Conservation (phyloP, 2,888 invertebrate genomes). For the Rhingia rostrata region DNA sequence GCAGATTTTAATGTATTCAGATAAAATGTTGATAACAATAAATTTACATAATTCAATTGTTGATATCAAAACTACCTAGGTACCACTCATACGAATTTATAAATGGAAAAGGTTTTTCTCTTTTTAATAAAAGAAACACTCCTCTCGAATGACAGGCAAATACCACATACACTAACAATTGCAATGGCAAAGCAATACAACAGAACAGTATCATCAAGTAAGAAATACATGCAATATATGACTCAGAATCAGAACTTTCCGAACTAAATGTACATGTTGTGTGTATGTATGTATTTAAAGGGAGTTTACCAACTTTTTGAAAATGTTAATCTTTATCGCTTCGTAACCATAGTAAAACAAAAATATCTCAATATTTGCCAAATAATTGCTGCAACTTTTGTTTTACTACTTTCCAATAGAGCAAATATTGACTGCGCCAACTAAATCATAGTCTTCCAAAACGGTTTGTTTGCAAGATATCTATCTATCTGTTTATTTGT, state of each 20-base stretch:
- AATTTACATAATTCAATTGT: too few species aligned
- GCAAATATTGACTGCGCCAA: conserved; percentile 5
- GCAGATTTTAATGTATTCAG: too few species aligned
- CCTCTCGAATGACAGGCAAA: not conserved
- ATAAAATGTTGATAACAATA: too few species aligned
- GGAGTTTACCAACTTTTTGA: conserved; percentile 46
- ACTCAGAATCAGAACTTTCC: conserved; percentile 24
- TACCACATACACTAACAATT: not conserved
- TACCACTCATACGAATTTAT: too few species aligned
- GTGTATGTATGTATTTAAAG: conserved; percentile 28
- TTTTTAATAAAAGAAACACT: not conserved
- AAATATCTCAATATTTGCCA: not conserved
- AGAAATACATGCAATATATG: conserved; percentile 35
- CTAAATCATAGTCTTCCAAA: not conserved
- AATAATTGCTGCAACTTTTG: not conserved
- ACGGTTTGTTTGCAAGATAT: not conserved
- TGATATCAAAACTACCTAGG: too few species aligned
- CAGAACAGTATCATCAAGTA: conserved; percentile 20
- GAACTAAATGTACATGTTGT: conserved; percentile 1
- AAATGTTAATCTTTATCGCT: not conserved
- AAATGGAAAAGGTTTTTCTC: too few species aligned
- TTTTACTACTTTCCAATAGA: not conserved
- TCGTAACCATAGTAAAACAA: conserved; percentile 4
- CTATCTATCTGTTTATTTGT: not conserved
- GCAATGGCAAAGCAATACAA: not conserved